Conservation (phyloP, 2,113 vertebrate species). For the Xiphophorus hellerii region DNA sequence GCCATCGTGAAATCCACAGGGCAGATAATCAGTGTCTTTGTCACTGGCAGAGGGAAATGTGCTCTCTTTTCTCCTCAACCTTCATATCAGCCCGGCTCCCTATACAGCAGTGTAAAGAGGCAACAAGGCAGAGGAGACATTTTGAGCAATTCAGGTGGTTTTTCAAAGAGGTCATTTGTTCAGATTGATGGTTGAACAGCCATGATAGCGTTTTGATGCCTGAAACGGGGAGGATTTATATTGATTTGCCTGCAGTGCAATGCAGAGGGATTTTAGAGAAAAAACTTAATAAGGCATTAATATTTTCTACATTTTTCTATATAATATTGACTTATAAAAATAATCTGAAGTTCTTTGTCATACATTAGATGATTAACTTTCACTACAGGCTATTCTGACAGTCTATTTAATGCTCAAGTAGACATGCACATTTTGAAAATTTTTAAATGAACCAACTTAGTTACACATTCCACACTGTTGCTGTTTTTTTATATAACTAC, state of each 20-base stretch:
- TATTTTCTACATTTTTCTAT: neutral
- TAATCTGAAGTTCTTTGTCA: neutral
- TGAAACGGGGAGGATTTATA: conserved; percentile 9
- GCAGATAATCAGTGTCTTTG: conserved; percentile 42
- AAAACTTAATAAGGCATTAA: neutral
- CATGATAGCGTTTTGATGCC: conserved; percentile 28
- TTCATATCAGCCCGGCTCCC: conserved; percentile 29
- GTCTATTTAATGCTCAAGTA: neutral
- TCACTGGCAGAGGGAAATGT: neutral
- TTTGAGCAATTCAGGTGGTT: conserved; percentile 13
- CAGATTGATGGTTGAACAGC: conserved; percentile 35
- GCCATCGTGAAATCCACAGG: conserved; percentile 23
- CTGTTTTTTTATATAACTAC: too few relatives aligned
- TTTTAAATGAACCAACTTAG: too few relatives aligned
- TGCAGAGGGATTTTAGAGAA: conserved; percentile 1
- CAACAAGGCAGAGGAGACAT: conserved; percentile 12
- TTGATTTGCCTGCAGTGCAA: conserved; percentile 29
- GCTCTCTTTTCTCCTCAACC: conserved; percentile 5
- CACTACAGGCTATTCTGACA: conserved; percentile 18
- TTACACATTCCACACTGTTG: too few relatives aligned
- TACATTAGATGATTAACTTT: conserved; percentile 14
- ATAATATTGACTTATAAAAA: neutral
- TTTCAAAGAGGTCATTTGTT: conserved; percentile 31
- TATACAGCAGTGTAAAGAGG: conserved; percentile 17
- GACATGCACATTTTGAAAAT: too few relatives aligned